Evolutionary conservation across 2,113 vertebrate genomes (phyloP).

Genomic region (Origma solitaria): DNA sequence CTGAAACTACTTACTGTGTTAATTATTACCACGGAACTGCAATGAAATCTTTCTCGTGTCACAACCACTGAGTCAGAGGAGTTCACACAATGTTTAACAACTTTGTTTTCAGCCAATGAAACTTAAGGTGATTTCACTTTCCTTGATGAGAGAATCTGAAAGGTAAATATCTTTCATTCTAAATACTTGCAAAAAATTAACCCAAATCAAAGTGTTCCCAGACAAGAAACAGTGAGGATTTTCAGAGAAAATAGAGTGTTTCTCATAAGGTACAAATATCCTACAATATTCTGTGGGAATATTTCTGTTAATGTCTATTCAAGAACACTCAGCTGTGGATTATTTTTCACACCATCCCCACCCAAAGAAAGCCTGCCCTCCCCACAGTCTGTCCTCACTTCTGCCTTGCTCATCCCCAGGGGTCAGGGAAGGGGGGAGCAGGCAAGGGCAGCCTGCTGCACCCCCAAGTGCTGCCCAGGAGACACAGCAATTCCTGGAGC

Average conservation of each 20-base stretch:
- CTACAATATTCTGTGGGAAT: conserved; percentile 36
- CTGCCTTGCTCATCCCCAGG: not conserved
- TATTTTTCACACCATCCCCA: not conserved
- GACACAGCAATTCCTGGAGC: not conserved
- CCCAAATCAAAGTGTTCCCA: not conserved
- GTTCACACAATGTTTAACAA: not conserved
- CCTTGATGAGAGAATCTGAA: not conserved
- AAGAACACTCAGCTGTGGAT: not conserved
- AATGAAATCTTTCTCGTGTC: not conserved
- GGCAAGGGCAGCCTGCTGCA: not conserved
- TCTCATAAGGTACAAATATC: conserved; percentile 52
- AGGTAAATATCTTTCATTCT: not conserved
- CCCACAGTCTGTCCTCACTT: not conserved
- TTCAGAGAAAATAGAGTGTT: conserved; percentile 35
- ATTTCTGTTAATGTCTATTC: conserved; percentile 6
- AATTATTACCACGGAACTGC: not conserved
- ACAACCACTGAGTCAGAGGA: not conserved
- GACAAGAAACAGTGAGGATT: not conserved
- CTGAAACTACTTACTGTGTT: not conserved
- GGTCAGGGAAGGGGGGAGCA: not conserved
- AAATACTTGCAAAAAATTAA: not conserved
- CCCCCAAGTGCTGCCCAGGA: conserved; percentile 8
- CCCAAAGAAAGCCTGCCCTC: not conserved
- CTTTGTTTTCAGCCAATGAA: not conserved
- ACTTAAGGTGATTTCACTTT: not conserved